Base-by-base conservation (phyloP, 2,888 invertebrate species). In the Crossocerus cetratus region DNA sequence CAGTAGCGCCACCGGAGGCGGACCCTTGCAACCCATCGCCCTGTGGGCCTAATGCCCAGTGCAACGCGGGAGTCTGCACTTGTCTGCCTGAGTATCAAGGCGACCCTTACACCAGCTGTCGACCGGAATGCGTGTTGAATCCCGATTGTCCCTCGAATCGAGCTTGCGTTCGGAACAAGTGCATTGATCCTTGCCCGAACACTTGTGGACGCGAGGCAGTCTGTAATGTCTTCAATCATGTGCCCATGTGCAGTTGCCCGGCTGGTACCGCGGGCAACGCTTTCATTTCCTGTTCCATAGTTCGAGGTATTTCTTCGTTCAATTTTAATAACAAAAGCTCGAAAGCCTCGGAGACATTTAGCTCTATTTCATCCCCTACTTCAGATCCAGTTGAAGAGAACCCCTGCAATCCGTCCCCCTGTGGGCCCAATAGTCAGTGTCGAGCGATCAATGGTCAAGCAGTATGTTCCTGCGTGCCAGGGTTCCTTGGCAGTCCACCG, bases 351-450 rank as follows among this genome's bases (percentile, higher is more conserved):
- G 8, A 11, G 11, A 32, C 11, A 32, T 32, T 32, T 32, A 32
- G 32, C 32, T 32, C 32, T 32, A 14, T 49, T 49, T 49, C 49
- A 16, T 49, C 13, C 4, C 11, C 0, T 21, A 58, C 22, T 44
- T n/a, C 43, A 73, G 73, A 74, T 16, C 67, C 71, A 32, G 53
- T 64, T 32, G 66, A 61, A n/a, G 21, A 2, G 42, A 74, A 95
- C 88, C 94, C 94, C 2, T 94, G 94, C 83, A 91, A 91, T 77
- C 94, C 94, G 42, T 92, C 93, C 61, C 96, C 96, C 0, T 96
- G 96, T 87, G 96, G 96, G 63, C 94, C 95, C 0, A 95, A 95
- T 86, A 95, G 95, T 86, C 94, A 94, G 88, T 96, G 95, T 87
- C 92, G 94, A 77, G 88, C 90, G 49, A 91, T 91, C 81, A 91